Conservation (phyloP, 2,888 invertebrate species). For the Camptogramma bilineatum region DNA sequence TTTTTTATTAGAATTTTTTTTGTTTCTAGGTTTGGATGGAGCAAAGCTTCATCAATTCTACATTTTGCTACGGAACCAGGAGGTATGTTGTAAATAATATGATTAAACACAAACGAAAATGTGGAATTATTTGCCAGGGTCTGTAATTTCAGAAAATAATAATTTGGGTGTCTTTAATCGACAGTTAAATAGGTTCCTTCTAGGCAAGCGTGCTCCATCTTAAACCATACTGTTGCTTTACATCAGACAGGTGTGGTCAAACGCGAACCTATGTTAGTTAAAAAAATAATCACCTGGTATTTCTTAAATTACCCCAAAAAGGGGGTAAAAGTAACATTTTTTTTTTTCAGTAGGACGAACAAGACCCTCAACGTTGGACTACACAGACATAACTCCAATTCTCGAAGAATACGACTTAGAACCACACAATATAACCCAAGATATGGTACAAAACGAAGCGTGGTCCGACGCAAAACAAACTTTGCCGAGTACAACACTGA, state of each 20-base stretch:
- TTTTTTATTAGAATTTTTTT: background rate
- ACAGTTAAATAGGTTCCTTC: too few species aligned
- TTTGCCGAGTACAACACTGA: slow-evolving; percentile 43
- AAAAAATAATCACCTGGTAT: too few species aligned
- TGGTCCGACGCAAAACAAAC: slow-evolving; percentile 12
- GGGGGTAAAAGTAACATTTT: slow-evolving; percentile 1
- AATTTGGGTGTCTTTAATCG: too few species aligned
- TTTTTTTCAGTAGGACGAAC: slow-evolving; percentile 61
- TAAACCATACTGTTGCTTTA: too few species aligned
- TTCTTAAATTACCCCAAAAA: background rate
- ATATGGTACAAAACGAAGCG: slow-evolving; percentile 53
- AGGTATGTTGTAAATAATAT: too few species aligned
- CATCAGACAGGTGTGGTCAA: too few species aligned
- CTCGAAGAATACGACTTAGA: slow-evolving; percentile 67
- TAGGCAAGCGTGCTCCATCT: too few species aligned
- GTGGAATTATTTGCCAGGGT: too few species aligned
- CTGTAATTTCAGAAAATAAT: too few species aligned
- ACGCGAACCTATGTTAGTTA: too few species aligned
- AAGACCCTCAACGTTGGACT: slow-evolving; percentile 64
- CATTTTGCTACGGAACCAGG: slow-evolving; percentile 92
- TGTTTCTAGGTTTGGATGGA: slow-evolving; percentile 87
- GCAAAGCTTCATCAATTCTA: slow-evolving; percentile 90
- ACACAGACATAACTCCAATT: slow-evolving; percentile 71
- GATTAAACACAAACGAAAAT: too few species aligned
- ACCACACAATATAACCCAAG: slow-evolving; percentile 68